phyloP scores from a whole-genome alignment of 2,797 vertebrate genomes.

The Cottoperca gobio region DNA sequence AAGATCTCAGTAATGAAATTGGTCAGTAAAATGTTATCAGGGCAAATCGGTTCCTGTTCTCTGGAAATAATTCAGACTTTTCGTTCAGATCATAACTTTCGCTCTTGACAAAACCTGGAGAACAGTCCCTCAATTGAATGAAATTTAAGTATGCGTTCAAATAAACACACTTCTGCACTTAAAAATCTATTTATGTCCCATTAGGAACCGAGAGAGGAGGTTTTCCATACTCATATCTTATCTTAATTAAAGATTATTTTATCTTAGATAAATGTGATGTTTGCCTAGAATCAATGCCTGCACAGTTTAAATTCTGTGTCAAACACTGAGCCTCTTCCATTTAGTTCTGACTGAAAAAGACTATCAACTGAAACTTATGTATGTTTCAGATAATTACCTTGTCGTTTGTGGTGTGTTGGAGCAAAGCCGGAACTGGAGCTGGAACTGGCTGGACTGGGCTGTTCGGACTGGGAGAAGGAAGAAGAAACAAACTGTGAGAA shows the following conservation, averaged over 20 bases:
- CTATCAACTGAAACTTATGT: neutral
- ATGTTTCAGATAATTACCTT: conserved; percentile 82
- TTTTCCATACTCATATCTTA: too few species aligned
- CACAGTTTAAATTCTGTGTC: too few species aligned
- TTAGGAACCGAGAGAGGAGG: too few species aligned
- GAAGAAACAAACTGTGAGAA: conserved; percentile 46
- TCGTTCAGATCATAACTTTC: neutral
- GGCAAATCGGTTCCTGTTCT: neutral
- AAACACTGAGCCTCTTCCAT: too few species aligned
- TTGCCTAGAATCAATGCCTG: too few species aligned
- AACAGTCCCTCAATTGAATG: neutral
- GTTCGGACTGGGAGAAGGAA: conserved; percentile 87
- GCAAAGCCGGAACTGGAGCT: conserved; percentile 90
- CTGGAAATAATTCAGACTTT: neutral
- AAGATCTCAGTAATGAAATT: neutral
- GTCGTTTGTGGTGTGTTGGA: conserved; percentile 89
- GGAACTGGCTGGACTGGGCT: conserved; percentile 95
- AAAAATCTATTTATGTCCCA: too few species aligned
- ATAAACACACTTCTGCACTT: neutral
- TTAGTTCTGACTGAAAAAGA: neutral
- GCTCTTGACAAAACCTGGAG: neutral
- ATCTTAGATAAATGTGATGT: too few species aligned
- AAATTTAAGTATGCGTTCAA: neutral
- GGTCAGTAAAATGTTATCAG: neutral
- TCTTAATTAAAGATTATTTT: too few species aligned